Evolutionary conservation across 2,797 vertebrate genomes (phyloP), one percentile per base, ranked within the genome.

Genomic region (Amphiprion clarkii): DNA sequence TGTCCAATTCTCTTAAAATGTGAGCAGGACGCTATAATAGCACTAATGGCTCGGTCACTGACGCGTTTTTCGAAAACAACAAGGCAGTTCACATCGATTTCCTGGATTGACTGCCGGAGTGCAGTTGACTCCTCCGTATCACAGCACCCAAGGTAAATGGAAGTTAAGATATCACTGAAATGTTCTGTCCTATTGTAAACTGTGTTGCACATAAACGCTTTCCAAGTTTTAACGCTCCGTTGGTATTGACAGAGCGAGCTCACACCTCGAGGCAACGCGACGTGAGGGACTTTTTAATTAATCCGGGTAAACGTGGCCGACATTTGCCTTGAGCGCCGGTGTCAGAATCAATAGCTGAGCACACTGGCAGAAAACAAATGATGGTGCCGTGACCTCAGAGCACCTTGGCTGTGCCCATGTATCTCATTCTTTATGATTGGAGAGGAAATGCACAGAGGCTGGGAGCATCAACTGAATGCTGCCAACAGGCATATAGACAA

Each of bases 241-340:
- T 4, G 53, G 76, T 77, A 78, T 78, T 65, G 88, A 86, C 77
- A 21, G 68, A 78, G 79, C n/a, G 25, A 74, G 87, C 71, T 66
- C 78, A 64, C 72, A 25, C 76, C 81, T 89, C 49, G 9, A 62
- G 84, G 85, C 81, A 11, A 19, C 44, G 62, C 69, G 84, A 88
- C 76, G 64, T 71, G 79, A 85, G 67, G 81, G 84, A 86, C 86
- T 89, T 92, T 91, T 92, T 94, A 94, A 95, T 94, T 93, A 93
- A 91, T 93, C 88, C 40, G 72, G 54, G 87, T 92, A 94, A 94
- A 94, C 67, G 81, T 16, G 21, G 76, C 39, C 74, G 86, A 91
- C 93, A 90, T 93, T 93, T 92, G 92, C 92, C 90, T 90, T 79
- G 83, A 92, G 92, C 78, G 36, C 63, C 59, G 23, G 76, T 81